phyloP scores from a whole-genome alignment of 1,140 invertebrate genomes.

The Apis dorsata region DNA sequence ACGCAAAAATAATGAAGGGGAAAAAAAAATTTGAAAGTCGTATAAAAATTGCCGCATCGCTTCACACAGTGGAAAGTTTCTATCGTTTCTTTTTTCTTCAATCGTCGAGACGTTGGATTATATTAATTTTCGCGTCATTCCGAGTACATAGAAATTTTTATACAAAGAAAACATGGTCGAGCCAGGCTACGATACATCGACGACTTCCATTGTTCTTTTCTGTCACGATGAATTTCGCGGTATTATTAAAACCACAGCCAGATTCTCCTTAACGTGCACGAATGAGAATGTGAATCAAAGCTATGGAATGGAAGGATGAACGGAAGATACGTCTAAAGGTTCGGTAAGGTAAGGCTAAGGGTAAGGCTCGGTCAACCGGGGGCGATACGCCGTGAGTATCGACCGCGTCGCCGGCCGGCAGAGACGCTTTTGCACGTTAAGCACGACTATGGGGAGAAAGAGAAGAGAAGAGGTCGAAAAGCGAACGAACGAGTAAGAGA shows the following conservation, averaged over 20 bases:
- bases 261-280: not conserved
- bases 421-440: slow-evolving; percentile 67
- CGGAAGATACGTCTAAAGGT: slow-evolving; percentile 36
- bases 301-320: slow-evolving; percentile 1
- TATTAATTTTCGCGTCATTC: not conserved
- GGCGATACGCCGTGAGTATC: slow-evolving; percentile 71
- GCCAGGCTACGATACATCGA: slow-evolving; percentile 16
- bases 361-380: slow-evolving; percentile 63
- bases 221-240: not conserved
- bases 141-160: not conserved
- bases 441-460: slow-evolving; percentile 38
- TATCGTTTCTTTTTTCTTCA: too few relatives aligned
- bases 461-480: slow-evolving; percentile 2
- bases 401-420: slow-evolving; percentile 71
- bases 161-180: not conserved
- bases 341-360: slow-evolving; percentile 50
- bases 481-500: slow-evolving; percentile 4
- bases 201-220: not conserved
- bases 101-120: not conserved
- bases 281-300: not conserved
- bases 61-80: not conserved
- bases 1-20: not conserved
- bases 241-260: not conserved
- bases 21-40: not conserved
- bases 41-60: not conserved